Evolutionary conservation across 2,888 invertebrate genomes (phyloP).

Genomic region (Scaptomyza caliginosa): DNA sequence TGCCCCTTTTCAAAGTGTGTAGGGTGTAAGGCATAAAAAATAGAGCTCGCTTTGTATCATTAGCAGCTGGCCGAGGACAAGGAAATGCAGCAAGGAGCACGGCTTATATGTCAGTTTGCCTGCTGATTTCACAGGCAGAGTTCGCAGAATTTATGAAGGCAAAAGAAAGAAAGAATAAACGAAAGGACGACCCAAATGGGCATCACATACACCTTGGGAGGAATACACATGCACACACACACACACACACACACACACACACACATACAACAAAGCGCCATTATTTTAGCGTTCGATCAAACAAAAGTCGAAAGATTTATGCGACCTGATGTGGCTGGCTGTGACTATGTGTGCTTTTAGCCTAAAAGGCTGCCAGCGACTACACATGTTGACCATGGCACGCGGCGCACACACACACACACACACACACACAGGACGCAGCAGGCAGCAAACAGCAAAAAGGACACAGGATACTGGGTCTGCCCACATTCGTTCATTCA

Average conservation of each 20-base stretch:
- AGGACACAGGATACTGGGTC: slow-evolving; percentile 24
- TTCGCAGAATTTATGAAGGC: slow-evolving; percentile 63
- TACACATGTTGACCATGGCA: slow-evolving; percentile 59
- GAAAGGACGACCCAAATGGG: background rate
- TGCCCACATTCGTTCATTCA: slow-evolving; percentile 66
- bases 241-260: background rate
- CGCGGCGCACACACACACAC: slow-evolving; percentile 20
- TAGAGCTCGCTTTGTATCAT: slow-evolving; percentile 50
- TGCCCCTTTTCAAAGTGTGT: background rate
- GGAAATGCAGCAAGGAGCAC: slow-evolving; percentile 6
- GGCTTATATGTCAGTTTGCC: slow-evolving; percentile 65
- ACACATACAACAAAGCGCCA: slow-evolving; percentile 61
- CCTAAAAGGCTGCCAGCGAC: slow-evolving; percentile 59
- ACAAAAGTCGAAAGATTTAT: slow-evolving; percentile 77
- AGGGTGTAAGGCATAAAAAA: background rate
- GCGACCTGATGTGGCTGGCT: slow-evolving; percentile 33
- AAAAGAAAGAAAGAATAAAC: slow-evolving; percentile 8
- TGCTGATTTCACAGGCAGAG: slow-evolving; percentile 54
- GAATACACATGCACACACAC: slow-evolving; percentile 5
- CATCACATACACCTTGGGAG: background rate
- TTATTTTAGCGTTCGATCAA: slow-evolving; percentile 78
- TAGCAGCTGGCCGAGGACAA: slow-evolving; percentile 47
- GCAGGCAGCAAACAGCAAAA: slow-evolving; percentile 4
- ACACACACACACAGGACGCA: slow-evolving; percentile 17
- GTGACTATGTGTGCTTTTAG: slow-evolving; percentile 45